A percentile compares a stretch with the other conserved stretches of the same genome.
Conservation (phyloP, 2,113 vertebrate species). For the Corythornis madagascariensis region DNA sequence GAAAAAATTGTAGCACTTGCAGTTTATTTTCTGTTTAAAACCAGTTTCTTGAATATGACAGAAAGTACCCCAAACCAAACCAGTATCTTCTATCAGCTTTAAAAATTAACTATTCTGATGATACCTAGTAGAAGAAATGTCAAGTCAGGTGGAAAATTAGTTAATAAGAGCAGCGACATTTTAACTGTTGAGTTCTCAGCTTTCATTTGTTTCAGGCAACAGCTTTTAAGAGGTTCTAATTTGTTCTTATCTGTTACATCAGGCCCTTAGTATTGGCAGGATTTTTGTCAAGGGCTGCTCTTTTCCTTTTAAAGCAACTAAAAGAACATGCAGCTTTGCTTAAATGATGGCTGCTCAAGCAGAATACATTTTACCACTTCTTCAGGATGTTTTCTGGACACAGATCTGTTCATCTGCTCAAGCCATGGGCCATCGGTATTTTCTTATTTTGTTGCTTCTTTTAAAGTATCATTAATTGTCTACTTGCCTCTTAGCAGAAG, state of each 20-base stretch:
- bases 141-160: background rate
- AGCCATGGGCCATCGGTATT: background rate
- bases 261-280: background rate
- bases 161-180: background rate
- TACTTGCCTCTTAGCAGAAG: background rate
- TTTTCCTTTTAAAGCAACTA: background rate
- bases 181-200: background rate
- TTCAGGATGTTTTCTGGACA: background rate
- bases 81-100: background rate
- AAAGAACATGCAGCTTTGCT: slow-evolving; percentile 1
- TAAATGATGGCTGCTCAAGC: background rate
- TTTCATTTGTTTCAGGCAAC: background rate
- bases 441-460: background rate
- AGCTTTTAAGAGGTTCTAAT: background rate
- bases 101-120: background rate
- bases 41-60: background rate
- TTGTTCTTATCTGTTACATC: background rate
- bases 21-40: background rate
- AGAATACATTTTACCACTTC: background rate
- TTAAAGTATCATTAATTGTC: background rate
- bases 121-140: background rate
- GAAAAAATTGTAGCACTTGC: background rate
- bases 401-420: background rate
- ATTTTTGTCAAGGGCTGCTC: background rate
- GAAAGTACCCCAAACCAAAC: background rate